Evolutionary conservation across 2,888 invertebrate genomes (phyloP), one percentile per base, ranked within the genome.

Genomic region (Empis livida): DNA sequence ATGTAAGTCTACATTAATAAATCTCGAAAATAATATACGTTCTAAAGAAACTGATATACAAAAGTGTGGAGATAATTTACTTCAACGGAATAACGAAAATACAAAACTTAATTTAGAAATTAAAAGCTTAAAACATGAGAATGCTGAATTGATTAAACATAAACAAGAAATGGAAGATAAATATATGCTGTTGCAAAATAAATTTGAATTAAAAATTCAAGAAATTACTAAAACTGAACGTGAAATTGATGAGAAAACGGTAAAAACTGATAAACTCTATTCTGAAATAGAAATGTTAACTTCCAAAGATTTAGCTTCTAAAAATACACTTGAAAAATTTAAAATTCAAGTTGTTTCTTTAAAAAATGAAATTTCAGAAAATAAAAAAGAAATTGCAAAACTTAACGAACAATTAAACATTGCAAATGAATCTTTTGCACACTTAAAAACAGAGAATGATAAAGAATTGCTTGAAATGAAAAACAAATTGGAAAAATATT

Each of bases 331-430:
- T 3, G 6, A 3, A 10, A 45, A 50, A 32, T 37, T 40, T 11
- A 46, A 50, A 11, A 46, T 15, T 8, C 47, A 49, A 10, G 38
- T 49, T 14, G 43, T 51, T 17, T 42, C 14, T 5, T 27, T 44
- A n/a, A 10, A 43, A 0, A 48, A 48, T 10, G 43, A 50, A 23
- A 48, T 35, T n/a, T 10, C 11, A 9, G 40, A 43, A 16, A 17
- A 44, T 49, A 10, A 42, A 53, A 32, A 45, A 13, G 14, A 41
- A 43, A 16, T 42, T 49, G n/a, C 40, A 51, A 40, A 40, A 42
- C 15, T 45, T 44, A 10, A 30, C 46, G 17, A 31, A 31, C 32
- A 48, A 35, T 15, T 27, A 23, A 30, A 16, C 2, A 8, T 9
- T 2, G 23, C 5, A 27, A 27, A 27, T 4, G 23, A 6, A 2